These are phyloP conservation scores for Nibea albiflora DNA, from an alignment of 2,113 vertebrate genomes.

Conservation along the genomic window DNA sequence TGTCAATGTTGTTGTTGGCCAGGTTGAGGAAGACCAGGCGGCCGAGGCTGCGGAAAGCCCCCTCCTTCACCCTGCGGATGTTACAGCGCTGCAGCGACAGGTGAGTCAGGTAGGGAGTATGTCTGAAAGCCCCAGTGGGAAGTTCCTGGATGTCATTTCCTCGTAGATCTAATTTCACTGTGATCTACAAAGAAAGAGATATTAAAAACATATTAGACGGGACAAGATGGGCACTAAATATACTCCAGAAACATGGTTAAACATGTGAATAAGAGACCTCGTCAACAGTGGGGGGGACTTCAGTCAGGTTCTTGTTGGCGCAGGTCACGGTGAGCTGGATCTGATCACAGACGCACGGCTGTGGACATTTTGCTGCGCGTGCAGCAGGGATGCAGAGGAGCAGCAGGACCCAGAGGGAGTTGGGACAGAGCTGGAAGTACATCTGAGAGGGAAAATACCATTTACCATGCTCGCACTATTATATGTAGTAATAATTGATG, in stretches of 20 bases:
- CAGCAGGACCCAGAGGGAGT: conserved; percentile 45
- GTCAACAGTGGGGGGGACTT: conserved; percentile 85
- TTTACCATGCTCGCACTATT: not conserved
- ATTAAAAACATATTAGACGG: not conserved
- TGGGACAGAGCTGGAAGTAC: conserved; percentile 31
- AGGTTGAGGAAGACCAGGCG: conserved; percentile 91
- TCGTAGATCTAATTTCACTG: conserved; percentile 89
- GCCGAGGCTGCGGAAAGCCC: conserved; percentile 91
- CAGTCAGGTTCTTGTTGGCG: conserved; percentile 86
- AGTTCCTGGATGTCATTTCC: conserved; percentile 87
- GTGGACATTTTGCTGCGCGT: conserved; percentile 83
- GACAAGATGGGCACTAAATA: not conserved
- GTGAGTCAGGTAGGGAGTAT: conserved; percentile 89
- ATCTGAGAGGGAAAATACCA: conserved; percentile 56
- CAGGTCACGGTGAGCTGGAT: conserved; percentile 87
- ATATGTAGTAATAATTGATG: not conserved
- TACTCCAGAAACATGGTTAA: not conserved
- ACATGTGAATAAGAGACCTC: conserved; percentile 84
- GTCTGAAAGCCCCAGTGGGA: conserved; percentile 83
- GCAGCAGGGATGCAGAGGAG: conserved; percentile 41
- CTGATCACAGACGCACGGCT: conserved; percentile 89
- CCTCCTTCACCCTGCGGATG: conserved; percentile 89
- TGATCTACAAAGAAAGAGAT: conserved; percentile 81
- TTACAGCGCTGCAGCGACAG: conserved; percentile 90
- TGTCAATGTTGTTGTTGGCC: conserved; percentile 88